Evolutionary conservation across 2,113 vertebrate genomes (phyloP).

Genomic region (Melanotaenia duboulayi): DNA sequence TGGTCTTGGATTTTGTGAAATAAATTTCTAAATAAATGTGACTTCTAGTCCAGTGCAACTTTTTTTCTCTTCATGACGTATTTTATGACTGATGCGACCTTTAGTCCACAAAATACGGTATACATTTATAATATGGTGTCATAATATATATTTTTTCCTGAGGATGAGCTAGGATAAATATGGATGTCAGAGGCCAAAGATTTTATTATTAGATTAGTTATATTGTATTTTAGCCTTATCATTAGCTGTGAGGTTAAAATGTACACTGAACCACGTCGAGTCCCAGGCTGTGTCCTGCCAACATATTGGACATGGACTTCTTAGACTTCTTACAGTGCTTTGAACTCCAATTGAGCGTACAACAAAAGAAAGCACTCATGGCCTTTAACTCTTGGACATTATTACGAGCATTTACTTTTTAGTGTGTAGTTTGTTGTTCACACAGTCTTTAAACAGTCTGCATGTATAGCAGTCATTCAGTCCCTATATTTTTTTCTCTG

Average conservation of each 20-base stretch:
- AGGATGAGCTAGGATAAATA: conserved; percentile 36
- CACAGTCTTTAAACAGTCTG: neutral
- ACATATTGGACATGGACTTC: conserved; percentile 10
- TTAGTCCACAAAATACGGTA: no score
- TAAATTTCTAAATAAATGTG: no score
- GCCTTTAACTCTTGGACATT: conserved; percentile 17
- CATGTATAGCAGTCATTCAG: neutral
- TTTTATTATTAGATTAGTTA: conserved; percentile 40
- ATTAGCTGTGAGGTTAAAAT: conserved; percentile 16
- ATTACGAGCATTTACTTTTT: neutral
- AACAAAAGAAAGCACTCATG: conserved; percentile 8
- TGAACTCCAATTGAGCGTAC: conserved; percentile 31
- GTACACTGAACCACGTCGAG: conserved; percentile 7
- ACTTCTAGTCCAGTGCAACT: no score
- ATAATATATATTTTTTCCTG: no score
- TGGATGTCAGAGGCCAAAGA: conserved; percentile 47
- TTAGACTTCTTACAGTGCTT: conserved; percentile 22
- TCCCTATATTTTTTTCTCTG: neutral
- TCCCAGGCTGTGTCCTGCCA: neutral
- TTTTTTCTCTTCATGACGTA: no score
- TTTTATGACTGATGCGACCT: no score
- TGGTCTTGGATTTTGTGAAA: no score
- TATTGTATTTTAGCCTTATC: conserved; percentile 34
- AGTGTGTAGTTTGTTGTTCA: neutral
- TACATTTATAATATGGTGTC: no score